phyloP scores from a whole-genome alignment of 1,140 invertebrate species.

The Caenorhabditis inopinata region DNA sequence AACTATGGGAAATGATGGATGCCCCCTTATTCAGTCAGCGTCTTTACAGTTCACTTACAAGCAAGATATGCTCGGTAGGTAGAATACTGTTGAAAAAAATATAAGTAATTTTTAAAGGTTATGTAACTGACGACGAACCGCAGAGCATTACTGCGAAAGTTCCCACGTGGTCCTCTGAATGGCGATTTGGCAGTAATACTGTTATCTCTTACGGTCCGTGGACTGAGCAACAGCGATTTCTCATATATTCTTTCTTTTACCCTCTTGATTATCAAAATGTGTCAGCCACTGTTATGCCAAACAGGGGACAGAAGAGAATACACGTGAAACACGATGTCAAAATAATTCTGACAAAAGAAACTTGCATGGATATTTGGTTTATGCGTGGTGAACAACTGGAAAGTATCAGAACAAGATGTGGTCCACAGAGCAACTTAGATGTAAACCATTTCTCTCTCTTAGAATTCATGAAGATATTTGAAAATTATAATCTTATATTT shows the following conservation, averaged over 20 bases:
- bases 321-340: conserved; percentile 54
- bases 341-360: conserved; percentile 57
- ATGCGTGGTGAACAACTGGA: conserved; percentile 64
- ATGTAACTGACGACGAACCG: conserved; percentile 46
- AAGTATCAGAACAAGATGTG: conserved; percentile 55
- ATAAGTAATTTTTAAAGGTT: conserved; percentile 52
- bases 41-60: conserved; percentile 5
- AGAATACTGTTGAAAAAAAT: background rate
- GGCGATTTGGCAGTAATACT: conserved; percentile 79
- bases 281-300: conserved; percentile 58
- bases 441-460: too few species aligned
- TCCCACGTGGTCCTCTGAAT: conserved; percentile 60
- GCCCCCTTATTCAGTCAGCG: conserved; percentile 2
- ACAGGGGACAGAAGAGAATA: conserved; percentile 56
- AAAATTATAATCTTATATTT: background rate
- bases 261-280: conserved; percentile 77
- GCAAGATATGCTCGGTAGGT: background rate
- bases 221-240: conserved; percentile 92
- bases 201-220: conserved; percentile 97
- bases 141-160: background rate
- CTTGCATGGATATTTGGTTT: conserved; percentile 62
- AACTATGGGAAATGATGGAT: conserved; percentile 87
- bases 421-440: conserved; percentile 59
- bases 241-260: conserved; percentile 93
- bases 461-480: too few species aligned